Conservation (phyloP, 2,888 invertebrate species). For the Onchidella celtica region DNA sequence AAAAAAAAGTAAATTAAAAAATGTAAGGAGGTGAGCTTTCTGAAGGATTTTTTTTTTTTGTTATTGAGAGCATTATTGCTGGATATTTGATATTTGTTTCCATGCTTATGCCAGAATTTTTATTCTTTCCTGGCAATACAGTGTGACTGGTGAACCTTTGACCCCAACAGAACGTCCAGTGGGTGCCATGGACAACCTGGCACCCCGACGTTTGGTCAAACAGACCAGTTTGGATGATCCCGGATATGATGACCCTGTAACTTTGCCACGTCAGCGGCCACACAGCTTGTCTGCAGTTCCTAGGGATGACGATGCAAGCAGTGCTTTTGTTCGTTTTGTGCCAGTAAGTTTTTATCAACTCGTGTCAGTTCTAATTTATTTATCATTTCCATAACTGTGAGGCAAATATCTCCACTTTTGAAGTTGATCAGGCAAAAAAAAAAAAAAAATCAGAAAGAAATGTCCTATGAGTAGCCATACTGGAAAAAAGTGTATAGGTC, state of each 20-base stretch:
- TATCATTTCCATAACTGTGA: too few relatives aligned
- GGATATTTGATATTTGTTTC: too few relatives aligned
- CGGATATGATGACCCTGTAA: conserved; percentile 45
- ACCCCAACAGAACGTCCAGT: conserved; percentile 33
- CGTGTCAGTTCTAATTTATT: too few relatives aligned
- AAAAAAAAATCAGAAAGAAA: too few relatives aligned
- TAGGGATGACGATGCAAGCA: conserved; percentile 59
- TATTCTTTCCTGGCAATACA: neutral
- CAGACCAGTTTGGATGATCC: conserved; percentile 51
- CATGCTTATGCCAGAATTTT: too few relatives aligned
- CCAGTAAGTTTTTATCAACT: conserved; percentile 45
- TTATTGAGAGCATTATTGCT: neutral
- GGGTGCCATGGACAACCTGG: neutral
- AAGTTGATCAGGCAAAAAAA: too few relatives aligned
- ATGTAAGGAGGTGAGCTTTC: neutral
- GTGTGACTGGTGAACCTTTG: conserved; percentile 18
- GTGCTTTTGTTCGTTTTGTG: conserved; percentile 56
- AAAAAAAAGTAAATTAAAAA: neutral
- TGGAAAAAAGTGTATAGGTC: too few relatives aligned
- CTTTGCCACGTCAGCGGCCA: conserved; percentile 59
- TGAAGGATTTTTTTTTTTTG: neutral
- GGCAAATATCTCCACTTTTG: too few relatives aligned
- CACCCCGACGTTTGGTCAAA: conserved; percentile 31
- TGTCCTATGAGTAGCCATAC: too few relatives aligned
- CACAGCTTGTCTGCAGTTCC: conserved; percentile 71